Evolutionary conservation across 2,888 invertebrate species (phyloP), one percentile per base, ranked within the genome.

Genomic region (Alviniconcha strummeri): DNA sequence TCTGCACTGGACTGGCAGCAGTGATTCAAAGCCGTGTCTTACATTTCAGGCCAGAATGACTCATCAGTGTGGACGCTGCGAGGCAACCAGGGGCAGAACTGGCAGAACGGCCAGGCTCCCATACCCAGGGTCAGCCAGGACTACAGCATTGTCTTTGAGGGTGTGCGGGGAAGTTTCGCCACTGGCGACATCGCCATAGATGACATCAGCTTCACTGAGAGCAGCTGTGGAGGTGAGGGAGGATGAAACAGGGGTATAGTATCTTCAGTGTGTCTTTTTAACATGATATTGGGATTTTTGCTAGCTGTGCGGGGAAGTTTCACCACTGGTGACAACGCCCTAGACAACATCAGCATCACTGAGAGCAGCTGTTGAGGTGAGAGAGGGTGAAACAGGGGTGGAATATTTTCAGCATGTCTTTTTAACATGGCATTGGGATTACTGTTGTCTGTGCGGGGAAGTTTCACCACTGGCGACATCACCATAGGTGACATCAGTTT

Each of bases 101-200:
- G 93, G 93, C 87, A 86, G n/a, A 84, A 88, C 54, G 91, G 85
- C 9, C 87, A 89, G 80, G 85, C 89, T 11, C 85, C 85, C 4
- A 81, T 91, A n/a, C 84, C 86, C 77, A 56, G 55, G 36, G 76
- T 82, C 13, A 71, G 19, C 69, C 9, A 19, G 19, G 82, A 82
- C 71, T 90, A 88, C 83, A 88, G 89, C 84, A 84, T 92, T 19
- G 89, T 91, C 19, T 90, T 93, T 86, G 93, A 93, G 84, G 93
- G 90, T 11, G 88, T 91, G 52, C 88, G 90, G 8, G 92, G 92
- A 15, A 86, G 86, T 17, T 87, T 89, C 85, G 90, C 89, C 87
- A 86, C 87, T 75, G 91, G 92, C 54, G 92, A 92, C 84, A 91
- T 92, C 80, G 91, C 88, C 2, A 83, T 92, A 7, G 92, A 92